A percentile compares a stretch with the other conserved stretches of the same genome.
These are phyloP conservation scores for Vimba vimba DNA, from an alignment of 2,113 vertebrate species.

Conservation along the genomic window DNA sequence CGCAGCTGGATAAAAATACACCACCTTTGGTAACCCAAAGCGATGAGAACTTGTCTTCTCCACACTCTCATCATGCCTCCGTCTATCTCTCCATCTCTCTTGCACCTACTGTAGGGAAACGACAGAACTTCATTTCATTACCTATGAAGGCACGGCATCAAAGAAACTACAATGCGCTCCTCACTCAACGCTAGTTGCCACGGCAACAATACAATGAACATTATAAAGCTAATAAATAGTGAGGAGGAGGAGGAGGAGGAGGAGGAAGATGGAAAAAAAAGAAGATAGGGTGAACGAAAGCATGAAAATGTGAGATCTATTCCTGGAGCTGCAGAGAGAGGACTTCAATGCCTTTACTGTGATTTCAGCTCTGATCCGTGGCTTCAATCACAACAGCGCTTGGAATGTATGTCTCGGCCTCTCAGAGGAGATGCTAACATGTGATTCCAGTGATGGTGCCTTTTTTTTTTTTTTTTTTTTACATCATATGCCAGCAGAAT, in stretches of 20 bases:
- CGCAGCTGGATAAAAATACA: slow-evolving; percentile 49
- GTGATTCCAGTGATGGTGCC: slow-evolving; percentile 12
- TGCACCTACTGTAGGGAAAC: slow-evolving; percentile 39
- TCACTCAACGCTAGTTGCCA: slow-evolving; percentile 71
- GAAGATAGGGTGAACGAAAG: slow-evolving; percentile 48
- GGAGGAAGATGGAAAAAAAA: slow-evolving; percentile 25
- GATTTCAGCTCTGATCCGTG: slow-evolving; percentile 6
- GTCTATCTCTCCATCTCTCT: slow-evolving; percentile 36
- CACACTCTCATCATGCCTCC: slow-evolving; percentile 18
- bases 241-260: slow-evolving; percentile 54
- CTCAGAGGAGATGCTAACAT: slow-evolving; percentile 12
- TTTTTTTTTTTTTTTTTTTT: neutral
- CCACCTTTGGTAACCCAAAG: slow-evolving; percentile 30
- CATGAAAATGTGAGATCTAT: slow-evolving; percentile 64
- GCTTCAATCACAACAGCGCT: neutral
- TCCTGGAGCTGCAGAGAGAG: slow-evolving; percentile 55
- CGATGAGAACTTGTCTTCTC: slow-evolving; percentile 11
- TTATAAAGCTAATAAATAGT: slow-evolving; percentile 73
- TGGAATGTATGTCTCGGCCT: slow-evolving; percentile 10
- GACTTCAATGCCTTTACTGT: slow-evolving; percentile 14
- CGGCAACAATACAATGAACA: slow-evolving; percentile 76
- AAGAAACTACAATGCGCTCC: slow-evolving; percentile 52
- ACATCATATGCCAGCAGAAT: slow-evolving; percentile 1
- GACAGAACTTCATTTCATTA: slow-evolving; percentile 50
- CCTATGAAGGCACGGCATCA: slow-evolving; percentile 64